A percentile compares a stretch with the other conserved stretches of the same genome.
Conservation (phyloP, 2,888 invertebrate genomes). For the Epicampocera succincta region DNA sequence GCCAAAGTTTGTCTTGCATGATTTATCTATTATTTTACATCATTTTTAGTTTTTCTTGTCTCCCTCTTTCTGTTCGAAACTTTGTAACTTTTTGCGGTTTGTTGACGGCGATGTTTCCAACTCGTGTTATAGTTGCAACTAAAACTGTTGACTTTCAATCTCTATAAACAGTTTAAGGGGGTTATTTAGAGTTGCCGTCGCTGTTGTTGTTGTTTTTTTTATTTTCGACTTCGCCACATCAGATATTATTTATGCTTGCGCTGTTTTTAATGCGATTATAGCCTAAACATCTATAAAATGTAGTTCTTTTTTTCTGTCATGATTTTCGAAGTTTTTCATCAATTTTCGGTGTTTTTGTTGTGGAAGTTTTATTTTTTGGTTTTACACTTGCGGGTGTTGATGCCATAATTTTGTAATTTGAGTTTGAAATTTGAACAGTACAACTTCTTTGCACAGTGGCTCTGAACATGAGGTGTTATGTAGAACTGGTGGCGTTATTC, state of each 20-base stretch:
- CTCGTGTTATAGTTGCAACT: conserved; percentile 36
- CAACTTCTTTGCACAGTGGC: conserved; percentile 1
- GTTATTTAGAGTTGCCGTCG: neutral
- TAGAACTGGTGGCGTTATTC: neutral
- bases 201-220: neutral
- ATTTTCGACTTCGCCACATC: conserved; percentile 56
- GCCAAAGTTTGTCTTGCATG: conserved; percentile 71
- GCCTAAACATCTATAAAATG: conserved; percentile 56
- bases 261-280: conserved; percentile 69
- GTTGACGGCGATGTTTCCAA: conserved; percentile 21
- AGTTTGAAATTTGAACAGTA: conserved; percentile 2
- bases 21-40: conserved; percentile 71
- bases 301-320: conserved; percentile 17
- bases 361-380: conserved; percentile 50
- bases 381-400: conserved; percentile 68
- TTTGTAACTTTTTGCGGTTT: conserved; percentile 36
- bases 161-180: conserved; percentile 35
- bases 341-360: conserved; percentile 51
- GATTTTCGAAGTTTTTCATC: conserved; percentile 55
- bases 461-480: conserved; percentile 11
- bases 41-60: conserved; percentile 54
- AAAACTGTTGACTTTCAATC: conserved; percentile 50
- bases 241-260: conserved; percentile 65
- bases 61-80: conserved; percentile 41
- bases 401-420: conserved; percentile 64